Conservation (phyloP, 2,797 vertebrate genomes). For the Rhinoraja longicauda region DNA sequence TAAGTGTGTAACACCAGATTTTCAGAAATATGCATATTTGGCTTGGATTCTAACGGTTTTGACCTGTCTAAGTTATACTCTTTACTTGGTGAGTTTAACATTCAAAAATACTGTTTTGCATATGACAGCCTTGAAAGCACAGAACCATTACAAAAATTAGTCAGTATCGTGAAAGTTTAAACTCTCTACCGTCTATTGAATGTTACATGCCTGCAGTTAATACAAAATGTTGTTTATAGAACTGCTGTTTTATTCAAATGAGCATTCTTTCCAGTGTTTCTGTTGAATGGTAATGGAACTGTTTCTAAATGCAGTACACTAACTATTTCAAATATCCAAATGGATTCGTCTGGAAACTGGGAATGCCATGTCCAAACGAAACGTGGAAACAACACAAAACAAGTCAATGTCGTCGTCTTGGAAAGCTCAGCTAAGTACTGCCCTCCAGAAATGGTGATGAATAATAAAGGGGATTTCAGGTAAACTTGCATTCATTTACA, state of each 20-base stretch:
- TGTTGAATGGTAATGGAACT: neutral
- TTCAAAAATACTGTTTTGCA: neutral
- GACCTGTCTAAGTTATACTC: neutral
- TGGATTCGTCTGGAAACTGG: slow-evolving; percentile 91
- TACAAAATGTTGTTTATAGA: neutral
- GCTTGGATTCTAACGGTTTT: neutral
- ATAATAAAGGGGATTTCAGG: slow-evolving; percentile 98
- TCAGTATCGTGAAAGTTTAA: neutral
- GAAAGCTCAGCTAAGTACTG: slow-evolving; percentile 91
- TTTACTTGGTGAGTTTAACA: neutral
- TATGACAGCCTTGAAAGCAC: neutral
- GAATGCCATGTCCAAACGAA: slow-evolving; percentile 86
- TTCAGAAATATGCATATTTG: neutral
- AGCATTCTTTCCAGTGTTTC: neutral
- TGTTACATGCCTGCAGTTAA: neutral
- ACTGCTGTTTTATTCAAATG: neutral
- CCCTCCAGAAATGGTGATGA: slow-evolving; percentile 76
- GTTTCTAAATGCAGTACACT: slow-evolving; percentile 63
- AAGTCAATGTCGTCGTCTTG: slow-evolving; percentile 85
- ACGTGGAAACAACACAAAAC: slow-evolving; percentile 87
- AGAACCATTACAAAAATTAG: slow-evolving; percentile 5
- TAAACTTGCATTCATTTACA: slow-evolving; percentile 44
- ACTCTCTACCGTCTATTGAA: neutral
- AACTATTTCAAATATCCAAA: slow-evolving; percentile 96
- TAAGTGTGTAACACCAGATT: neutral